Evolutionary conservation across 2,113 vertebrate species (phyloP), one percentile per base, ranked within the genome.

Genomic region (Lipophrys pholis): DNA sequence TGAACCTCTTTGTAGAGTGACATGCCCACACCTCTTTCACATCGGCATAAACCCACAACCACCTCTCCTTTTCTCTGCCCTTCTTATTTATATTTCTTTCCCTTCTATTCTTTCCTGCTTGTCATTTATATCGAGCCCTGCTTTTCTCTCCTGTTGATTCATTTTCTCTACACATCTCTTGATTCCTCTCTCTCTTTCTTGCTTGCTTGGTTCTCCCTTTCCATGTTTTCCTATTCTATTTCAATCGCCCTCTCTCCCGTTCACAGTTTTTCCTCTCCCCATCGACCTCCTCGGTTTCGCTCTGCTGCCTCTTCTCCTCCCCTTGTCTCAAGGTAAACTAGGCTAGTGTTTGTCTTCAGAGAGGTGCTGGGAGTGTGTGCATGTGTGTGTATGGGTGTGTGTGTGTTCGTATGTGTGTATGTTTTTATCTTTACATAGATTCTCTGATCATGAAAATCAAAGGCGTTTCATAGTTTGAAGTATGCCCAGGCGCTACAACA

Each of bases 291-390:
- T 86, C 15, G 5, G 80, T 65, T 87, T 82, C n/a, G 65, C 80
- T 86, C 55, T 12, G 41, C 70, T 84, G 77, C 74, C 63, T 73
- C 59, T 30, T 66, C 56, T 45, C 76, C 78, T 76, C 72, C 55
- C 48, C 41, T 64, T 76, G 70, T 90, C 82, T 87, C 70, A 72
- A 65, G 76, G 76, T 85, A 91, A 90, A 84, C 67, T 49, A 69
- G 73, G 65, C 64, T 72, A 76, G 65, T n/a, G 43, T 50, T 69
- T n/a, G 63, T 75, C 77, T 83, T 80, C 52, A 76, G 73, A 86
- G 57, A 76, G 63, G 53, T 38, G 46, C 55, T 72, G 52, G 52
- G 5, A 10, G 38, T 64, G 67, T 41, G 57, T 48, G 52, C 52
- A 16, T 63, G 57, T 69, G 41, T 35, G 59, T 8, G 59, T 30